Conservation (phyloP, 2,797 vertebrate genomes). For the Hydrocynus forskahlii region DNA sequence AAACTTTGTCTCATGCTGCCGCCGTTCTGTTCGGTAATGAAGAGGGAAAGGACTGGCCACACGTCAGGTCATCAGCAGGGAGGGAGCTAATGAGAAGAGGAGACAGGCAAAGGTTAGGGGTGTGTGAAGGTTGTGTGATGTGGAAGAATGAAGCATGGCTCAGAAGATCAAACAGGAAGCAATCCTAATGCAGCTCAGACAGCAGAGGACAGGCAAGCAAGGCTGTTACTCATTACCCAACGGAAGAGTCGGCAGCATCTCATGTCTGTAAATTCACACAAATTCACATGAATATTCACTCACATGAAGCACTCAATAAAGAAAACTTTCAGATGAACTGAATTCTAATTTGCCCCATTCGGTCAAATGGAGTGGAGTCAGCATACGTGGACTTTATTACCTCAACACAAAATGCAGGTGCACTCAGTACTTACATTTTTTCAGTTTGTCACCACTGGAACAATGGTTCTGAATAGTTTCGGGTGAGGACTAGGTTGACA, state of each 20-base stretch:
- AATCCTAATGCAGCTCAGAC: neutral
- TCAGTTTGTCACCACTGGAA: neutral
- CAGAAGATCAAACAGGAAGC: neutral
- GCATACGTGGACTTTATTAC: neutral
- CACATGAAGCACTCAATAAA: neutral
- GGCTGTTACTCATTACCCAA: neutral
- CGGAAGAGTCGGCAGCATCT: neutral
- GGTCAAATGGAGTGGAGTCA: neutral
- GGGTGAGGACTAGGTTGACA: too few relatives aligned
- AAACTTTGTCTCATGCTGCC: conserved; percentile 16
- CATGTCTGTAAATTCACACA: neutral
- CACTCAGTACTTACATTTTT: neutral
- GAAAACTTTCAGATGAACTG: neutral
- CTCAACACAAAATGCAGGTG: neutral
- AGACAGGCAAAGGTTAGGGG: conserved; percentile 16
- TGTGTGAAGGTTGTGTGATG: conserved; percentile 31
- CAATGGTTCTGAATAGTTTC: too few relatives aligned
- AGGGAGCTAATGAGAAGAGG: conserved; percentile 26
- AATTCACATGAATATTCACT: neutral
- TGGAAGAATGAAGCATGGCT: conserved; percentile 24
- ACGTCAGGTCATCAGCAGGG: conserved; percentile 37
- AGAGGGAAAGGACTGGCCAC: conserved; percentile 27
- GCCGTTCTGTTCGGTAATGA: conserved; percentile 32
- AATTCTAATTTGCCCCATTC: neutral
- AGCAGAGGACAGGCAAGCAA: neutral